phyloP scores from a whole-genome alignment of 2,113 vertebrate genomes.

The Arothron firmamentum region DNA sequence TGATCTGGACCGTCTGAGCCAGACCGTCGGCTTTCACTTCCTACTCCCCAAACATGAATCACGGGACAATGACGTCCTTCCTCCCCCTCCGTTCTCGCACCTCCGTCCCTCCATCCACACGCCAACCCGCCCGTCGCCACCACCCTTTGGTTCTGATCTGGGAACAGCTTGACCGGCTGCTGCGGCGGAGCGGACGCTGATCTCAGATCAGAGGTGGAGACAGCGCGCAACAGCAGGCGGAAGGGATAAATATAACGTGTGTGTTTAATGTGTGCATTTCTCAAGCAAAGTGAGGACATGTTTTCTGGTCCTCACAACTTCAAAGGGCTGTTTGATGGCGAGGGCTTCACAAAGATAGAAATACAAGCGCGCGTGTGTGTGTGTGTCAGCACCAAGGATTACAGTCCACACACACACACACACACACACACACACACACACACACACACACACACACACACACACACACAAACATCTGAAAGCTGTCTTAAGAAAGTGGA shows the following conservation, averaged over 20 bases:
- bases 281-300: slow-evolving; percentile 13
- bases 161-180: slow-evolving; percentile 11
- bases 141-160: slow-evolving; percentile 24
- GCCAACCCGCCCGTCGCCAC: slow-evolving; percentile 2
- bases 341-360: too few species aligned
- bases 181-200: slow-evolving; percentile 24
- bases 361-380: background rate
- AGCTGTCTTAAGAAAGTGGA: slow-evolving; percentile 23
- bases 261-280: slow-evolving; percentile 17
- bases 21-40: slow-evolving; percentile 24
- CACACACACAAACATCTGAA: slow-evolving; percentile 33
- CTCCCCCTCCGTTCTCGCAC: slow-evolving; percentile 28
- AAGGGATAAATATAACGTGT: slow-evolving; percentile 32
- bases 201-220: slow-evolving; percentile 40
- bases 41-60: slow-evolving; percentile 18
- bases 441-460: slow-evolving; percentile 23
- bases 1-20: too few species aligned
- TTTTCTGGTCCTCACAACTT: too few species aligned
- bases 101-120: slow-evolving; percentile 14
- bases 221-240: slow-evolving; percentile 10
- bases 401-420: slow-evolving; percentile 23
- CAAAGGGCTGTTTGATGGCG: too few species aligned
- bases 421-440: slow-evolving; percentile 32
- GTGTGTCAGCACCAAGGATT: too few species aligned
- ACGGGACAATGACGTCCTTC: slow-evolving; percentile 19